These are phyloP conservation scores for Pachypanchax playfairii DNA, from an alignment of 2,113 vertebrate species.

Conservation along the genomic window DNA sequence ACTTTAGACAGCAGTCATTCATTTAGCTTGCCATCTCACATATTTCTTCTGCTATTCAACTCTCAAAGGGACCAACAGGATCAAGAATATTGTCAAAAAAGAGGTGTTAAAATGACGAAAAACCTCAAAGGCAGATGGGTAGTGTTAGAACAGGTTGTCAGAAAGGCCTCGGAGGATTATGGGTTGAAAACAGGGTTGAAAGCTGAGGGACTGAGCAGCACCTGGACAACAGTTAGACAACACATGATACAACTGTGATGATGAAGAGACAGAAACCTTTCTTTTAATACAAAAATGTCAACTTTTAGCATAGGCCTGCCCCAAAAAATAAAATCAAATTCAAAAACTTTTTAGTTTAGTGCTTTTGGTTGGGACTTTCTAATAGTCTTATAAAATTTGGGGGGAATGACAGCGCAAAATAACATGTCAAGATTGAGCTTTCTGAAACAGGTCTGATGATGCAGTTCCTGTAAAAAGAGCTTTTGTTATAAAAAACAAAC, in stretches of 20 bases:
- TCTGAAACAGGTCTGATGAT: no score
- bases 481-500: no score
- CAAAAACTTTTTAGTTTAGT: background rate
- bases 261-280: conserved; percentile 1
- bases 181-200: conserved; percentile 42
- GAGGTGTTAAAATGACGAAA: conserved; percentile 26
- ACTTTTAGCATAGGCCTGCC: no score
- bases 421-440: no score
- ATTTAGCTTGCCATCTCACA: no score
- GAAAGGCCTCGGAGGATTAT: conserved; percentile 28
- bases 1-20: no score
- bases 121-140: conserved; percentile 7
- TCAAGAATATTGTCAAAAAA: conserved; percentile 17
- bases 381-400: no score
- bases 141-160: conserved; percentile 28
- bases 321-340: background rate
- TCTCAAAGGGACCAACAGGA: conserved; percentile 22
- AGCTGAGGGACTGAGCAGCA: conserved; percentile 25
- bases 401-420: no score
- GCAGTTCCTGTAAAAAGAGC: no score
- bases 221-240: background rate
- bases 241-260: conserved; percentile 3
- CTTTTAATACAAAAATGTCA: conserved; percentile 10
- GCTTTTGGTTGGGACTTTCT: no score
- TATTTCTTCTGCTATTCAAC: background rate